These are phyloP conservation scores for Zaprionus africanus DNA, from an alignment of 1,140 invertebrate species.

Conservation along the genomic window DNA sequence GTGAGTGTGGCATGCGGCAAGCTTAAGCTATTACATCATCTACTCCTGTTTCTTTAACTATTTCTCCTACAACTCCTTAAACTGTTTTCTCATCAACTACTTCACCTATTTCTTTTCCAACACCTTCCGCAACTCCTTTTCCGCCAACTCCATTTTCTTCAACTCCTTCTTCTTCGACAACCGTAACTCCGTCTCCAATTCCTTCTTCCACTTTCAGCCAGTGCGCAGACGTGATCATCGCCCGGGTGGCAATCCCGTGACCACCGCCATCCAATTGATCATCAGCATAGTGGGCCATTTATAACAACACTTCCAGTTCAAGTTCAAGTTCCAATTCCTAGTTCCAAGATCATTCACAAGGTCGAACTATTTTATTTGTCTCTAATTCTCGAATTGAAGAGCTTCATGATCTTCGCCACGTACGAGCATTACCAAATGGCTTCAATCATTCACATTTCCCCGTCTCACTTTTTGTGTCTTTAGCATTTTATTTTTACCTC, in stretches of 20 bases:
- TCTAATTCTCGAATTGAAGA: background rate
- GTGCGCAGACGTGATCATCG: constrained; percentile 6
- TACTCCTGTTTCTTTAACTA: too few species aligned
- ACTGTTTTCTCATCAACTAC: too few species aligned
- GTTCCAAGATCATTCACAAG: background rate
- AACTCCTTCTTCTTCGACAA: too few species aligned
- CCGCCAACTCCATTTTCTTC: too few species aligned
- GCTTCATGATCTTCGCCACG: constrained; percentile 16
- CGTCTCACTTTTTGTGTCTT: constrained; percentile 27
- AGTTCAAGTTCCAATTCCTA: background rate
- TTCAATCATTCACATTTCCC: constrained; percentile 28
- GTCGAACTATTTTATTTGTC: background rate
- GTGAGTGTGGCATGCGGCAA: background rate
- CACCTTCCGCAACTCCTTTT: too few species aligned
- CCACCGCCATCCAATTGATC: background rate
- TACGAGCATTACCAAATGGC: constrained; percentile 15
- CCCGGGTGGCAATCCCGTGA: background rate
- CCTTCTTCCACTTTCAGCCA: constrained; percentile 12
- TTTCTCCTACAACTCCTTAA: too few species aligned
- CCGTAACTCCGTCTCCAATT: too few species aligned
- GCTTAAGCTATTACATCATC: too few species aligned
- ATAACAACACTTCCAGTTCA: background rate
- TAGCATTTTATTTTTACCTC: constrained; percentile 19
- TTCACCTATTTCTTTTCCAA: too few species aligned
- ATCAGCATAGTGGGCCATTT: constrained; percentile 6